Conservation (phyloP, 1,140 invertebrate genomes). For the Laupala kohalensis region DNA sequence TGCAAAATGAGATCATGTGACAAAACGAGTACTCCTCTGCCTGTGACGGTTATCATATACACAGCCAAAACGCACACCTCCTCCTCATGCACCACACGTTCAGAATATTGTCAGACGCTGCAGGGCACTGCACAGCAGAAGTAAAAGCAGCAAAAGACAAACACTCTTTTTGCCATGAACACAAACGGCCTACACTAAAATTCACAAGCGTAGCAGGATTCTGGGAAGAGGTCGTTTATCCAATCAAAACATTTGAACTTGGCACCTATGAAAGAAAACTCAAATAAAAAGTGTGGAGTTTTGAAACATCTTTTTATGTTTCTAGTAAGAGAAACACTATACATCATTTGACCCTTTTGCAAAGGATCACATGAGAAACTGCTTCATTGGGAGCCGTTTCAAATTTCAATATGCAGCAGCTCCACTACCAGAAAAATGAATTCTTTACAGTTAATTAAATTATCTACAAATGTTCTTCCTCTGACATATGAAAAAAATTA, state of each 20-base stretch:
- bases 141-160: not conserved
- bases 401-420: not conserved
- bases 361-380: slow-evolving; percentile 7
- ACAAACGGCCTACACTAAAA: not conserved
- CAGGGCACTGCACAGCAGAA: not conserved
- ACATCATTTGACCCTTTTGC: slow-evolving; percentile 8
- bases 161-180: not conserved
- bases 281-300: not conserved
- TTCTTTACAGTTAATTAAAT: slow-evolving; percentile 5
- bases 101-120: not conserved
- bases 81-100: not conserved
- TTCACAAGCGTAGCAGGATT: not conserved
- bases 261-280: not conserved
- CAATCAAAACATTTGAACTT: not conserved
- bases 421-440: slow-evolving; percentile 5
- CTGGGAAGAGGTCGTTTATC: not conserved
- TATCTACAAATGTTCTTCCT: slow-evolving; percentile 6
- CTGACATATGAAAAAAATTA: slow-evolving; percentile 3
- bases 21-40: not conserved
- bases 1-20: not conserved
- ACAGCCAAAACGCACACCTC: not conserved
- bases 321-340: slow-evolving; percentile 7
- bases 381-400: slow-evolving; percentile 2
- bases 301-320: slow-evolving; percentile 9
- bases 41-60: not conserved